phyloP scores from a whole-genome alignment of 2,888 invertebrate genomes.

The Tipula confusa region DNA sequence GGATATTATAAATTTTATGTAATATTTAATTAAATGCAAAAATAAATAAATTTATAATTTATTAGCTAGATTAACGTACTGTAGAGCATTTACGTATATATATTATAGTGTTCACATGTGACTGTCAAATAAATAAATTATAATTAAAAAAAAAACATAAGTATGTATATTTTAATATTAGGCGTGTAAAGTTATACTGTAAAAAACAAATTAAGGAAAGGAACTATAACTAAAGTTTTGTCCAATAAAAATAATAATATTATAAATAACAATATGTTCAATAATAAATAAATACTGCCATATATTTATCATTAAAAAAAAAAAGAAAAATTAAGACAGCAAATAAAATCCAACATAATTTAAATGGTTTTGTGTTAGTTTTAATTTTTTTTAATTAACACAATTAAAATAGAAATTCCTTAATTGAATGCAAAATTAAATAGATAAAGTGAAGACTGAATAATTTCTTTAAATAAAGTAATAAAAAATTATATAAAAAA shows the following conservation, averaged over 20 bases:
- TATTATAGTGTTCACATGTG: neutral
- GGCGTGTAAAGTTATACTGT: neutral
- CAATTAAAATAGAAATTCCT: neutral
- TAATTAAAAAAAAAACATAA: neutral
- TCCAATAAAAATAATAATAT: neutral
- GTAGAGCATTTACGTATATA: neutral
- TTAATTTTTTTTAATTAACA: neutral
- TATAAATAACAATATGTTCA: neutral
- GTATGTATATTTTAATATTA: neutral
- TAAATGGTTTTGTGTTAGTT: neutral
- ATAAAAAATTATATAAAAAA: neutral
- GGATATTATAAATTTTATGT: neutral
- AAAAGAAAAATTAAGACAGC: too few species aligned
- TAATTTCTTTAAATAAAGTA: neutral
- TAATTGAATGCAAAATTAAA: neutral
- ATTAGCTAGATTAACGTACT: neutral
- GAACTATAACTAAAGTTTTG: neutral
- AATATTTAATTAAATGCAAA: neutral
- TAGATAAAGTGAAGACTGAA: conserved; percentile 20
- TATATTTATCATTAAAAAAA: neutral
- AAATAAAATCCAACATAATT: neutral
- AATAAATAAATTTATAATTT: neutral
- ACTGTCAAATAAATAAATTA: neutral
- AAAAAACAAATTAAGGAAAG: neutral
- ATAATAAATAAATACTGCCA: neutral